Conservation (phyloP, 2,888 invertebrate genomes). For the Lochmaea crataegi region DNA sequence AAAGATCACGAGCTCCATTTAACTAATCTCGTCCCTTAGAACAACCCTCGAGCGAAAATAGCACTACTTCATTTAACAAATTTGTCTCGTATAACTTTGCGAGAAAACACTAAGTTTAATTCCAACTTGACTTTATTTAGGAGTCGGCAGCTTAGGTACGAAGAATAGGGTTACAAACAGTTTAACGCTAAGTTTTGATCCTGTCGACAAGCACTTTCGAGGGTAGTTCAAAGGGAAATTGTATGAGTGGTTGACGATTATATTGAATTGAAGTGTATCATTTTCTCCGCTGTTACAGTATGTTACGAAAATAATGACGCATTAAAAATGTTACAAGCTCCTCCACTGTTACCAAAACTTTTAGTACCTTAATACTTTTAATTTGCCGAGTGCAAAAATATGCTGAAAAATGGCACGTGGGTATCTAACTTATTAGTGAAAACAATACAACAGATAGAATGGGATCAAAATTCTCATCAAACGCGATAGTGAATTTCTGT, state of each 20-base stretch:
- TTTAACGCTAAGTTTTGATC: not conserved
- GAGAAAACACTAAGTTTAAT: not conserved
- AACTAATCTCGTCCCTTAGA: not conserved
- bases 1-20: not conserved
- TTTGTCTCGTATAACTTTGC: not conserved
- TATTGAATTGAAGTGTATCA: no score
- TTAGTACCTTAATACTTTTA: no score
- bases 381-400: no score
- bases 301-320: no score
- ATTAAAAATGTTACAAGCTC: no score
- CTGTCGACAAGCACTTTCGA: not conserved
- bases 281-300: no score
- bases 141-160: not conserved
- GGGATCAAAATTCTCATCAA: not conserved
- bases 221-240: not conserved
- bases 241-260: no score
- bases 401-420: not conserved
- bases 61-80: not conserved
- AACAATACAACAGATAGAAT: not conserved
- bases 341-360: no score
- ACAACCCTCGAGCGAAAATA: not conserved
- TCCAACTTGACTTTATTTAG: not conserved
- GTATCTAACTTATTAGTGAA: not conserved
- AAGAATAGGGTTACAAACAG: not conserved
- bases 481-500: conserved; percentile 6